Evolutionary conservation across 2,888 invertebrate genomes (phyloP).

Genomic region (Cyrtodaria siliqua): DNA sequence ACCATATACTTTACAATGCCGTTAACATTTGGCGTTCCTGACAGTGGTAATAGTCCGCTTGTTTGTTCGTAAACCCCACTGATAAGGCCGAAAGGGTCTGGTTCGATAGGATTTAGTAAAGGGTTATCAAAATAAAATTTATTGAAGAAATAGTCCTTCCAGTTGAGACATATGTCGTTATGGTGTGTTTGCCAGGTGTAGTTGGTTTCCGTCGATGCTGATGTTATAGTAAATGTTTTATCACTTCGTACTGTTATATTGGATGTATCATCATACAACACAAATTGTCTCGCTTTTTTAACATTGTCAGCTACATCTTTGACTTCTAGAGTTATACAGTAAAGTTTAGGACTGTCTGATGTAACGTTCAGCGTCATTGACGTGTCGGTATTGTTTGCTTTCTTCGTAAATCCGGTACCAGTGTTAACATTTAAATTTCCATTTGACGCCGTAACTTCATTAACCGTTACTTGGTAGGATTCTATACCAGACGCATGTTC

Average conservation of each 20-base stretch:
- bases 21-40: constrained; percentile 59
- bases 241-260: constrained; percentile 18
- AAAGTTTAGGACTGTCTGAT: too few relatives aligned
- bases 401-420: too few relatives aligned
- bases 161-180: constrained; percentile 40
- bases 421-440: neutral
- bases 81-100: constrained; percentile 17
- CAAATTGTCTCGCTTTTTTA: constrained; percentile 41
- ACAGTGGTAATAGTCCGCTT: constrained; percentile 39
- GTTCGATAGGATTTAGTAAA: constrained; percentile 25
- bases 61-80: constrained; percentile 53
- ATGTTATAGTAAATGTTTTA: constrained; percentile 20
- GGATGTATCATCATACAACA: constrained; percentile 54
- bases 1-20: constrained; percentile 48
- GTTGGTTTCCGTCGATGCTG: constrained; percentile 36
- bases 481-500: constrained; percentile 8
- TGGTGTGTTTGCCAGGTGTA: constrained; percentile 60
- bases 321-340: constrained; percentile 22
- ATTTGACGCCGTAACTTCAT: neutral
- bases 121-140: constrained; percentile 23
- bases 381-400: too few relatives aligned
- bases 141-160: constrained; percentile 56
- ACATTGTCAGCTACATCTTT: constrained; percentile 52
- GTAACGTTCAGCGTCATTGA: too few relatives aligned
- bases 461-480: neutral